phyloP scores from a whole-genome alignment of 1,140 invertebrate genomes.

The Musca domestica region DNA sequence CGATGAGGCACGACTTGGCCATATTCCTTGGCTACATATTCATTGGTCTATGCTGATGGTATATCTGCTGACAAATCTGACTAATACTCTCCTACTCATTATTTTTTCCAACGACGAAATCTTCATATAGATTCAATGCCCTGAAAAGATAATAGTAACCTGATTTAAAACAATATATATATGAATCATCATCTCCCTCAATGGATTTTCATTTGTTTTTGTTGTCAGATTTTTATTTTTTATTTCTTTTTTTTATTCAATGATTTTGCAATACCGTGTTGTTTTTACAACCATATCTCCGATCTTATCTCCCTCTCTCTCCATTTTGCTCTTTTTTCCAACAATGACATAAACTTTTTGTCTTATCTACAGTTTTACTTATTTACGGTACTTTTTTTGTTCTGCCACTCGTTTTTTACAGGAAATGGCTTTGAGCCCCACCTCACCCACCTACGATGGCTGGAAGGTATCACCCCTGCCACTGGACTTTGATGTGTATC shows the following conservation, averaged over 20 bases:
- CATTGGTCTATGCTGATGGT: no score
- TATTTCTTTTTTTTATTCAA: no score
- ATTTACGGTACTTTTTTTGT: background rate
- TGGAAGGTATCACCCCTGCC: slow-evolving; percentile 76
- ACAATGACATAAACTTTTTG: background rate
- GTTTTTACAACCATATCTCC: background rate
- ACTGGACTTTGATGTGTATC: slow-evolving; percentile 71
- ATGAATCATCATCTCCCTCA: background rate
- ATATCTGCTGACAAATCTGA: no score
- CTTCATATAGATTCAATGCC: no score
- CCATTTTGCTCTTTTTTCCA: background rate
- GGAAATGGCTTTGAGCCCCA: slow-evolving; percentile 65
- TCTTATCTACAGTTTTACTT: background rate
- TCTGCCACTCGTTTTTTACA: slow-evolving; percentile 50
- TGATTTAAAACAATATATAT: background rate
- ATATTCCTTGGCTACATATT: no score
- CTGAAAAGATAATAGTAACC: background rate
- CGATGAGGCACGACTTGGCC: no score
- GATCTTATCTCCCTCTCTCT: background rate
- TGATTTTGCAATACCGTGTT: background rate
- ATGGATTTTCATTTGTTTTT: no score
- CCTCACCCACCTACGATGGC: slow-evolving; percentile 61
- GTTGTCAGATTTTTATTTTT: no score
- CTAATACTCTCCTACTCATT: no score
- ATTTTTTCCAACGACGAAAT: no score